A percentile compares a stretch with the other conserved stretches of the same genome.
phyloP scores from a whole-genome alignment of 2,888 invertebrate species.

The Esperia sulphurella region DNA sequence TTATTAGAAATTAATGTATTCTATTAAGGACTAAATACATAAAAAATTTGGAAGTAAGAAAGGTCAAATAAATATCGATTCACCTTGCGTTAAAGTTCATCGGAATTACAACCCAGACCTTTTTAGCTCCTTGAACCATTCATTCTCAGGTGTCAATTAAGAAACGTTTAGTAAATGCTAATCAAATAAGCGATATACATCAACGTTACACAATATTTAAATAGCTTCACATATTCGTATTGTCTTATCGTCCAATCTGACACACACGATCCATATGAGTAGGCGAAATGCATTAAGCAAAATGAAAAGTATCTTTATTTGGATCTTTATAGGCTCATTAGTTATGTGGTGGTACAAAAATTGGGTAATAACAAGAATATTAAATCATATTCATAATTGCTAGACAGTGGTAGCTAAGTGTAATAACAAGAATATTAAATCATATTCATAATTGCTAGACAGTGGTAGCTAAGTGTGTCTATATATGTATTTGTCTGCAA shows the following conservation, averaged over 20 bases:
- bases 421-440: too few relatives aligned
- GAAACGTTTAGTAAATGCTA: slow-evolving; percentile 12
- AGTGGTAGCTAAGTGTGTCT: too few relatives aligned
- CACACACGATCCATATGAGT: slow-evolving; percentile 8
- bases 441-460: too few relatives aligned
- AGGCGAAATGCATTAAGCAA: slow-evolving; percentile 7
- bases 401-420: too few relatives aligned
- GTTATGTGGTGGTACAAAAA: neutral
- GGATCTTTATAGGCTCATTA: neutral
- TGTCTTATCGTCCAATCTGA: slow-evolving; percentile 9
- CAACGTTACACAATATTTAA: slow-evolving; percentile 7
- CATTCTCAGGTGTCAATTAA: slow-evolving; percentile 13
- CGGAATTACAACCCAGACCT: slow-evolving; percentile 45
- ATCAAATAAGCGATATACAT: slow-evolving; percentile 11
- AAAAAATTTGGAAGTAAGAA: neutral
- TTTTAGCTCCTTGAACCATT: slow-evolving; percentile 33
- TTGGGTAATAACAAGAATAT: neutral
- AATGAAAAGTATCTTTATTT: slow-evolving; percentile 7
- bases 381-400: too few relatives aligned
- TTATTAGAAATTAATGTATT: too few relatives aligned
- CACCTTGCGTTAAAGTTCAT: slow-evolving; percentile 56
- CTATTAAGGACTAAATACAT: too few relatives aligned
- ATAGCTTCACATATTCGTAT: slow-evolving; percentile 9
- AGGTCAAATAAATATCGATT: slow-evolving; percentile 30
- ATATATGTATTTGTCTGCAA: too few relatives aligned